Evolutionary conservation across 2,113 vertebrate species (phyloP).

Genomic region (Saccopteryx bilineata): DNA sequence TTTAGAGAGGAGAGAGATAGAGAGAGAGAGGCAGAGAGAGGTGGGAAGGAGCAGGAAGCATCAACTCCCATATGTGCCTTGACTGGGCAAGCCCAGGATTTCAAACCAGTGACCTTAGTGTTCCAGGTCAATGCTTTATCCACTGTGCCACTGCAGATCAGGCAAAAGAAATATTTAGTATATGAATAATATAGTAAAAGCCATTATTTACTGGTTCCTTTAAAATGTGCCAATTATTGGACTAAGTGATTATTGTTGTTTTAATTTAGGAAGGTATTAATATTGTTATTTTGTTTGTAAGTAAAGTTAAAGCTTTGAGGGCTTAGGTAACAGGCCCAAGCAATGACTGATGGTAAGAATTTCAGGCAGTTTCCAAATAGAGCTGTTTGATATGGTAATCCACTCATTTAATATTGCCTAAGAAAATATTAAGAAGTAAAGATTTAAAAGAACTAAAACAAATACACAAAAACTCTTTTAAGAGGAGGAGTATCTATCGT

Average conservation of each 20-base stretch:
- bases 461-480: neutral
- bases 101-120: too few relatives aligned
- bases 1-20: too few relatives aligned
- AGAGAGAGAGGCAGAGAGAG: too few relatives aligned
- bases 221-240: neutral
- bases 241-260: neutral
- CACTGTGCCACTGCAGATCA: too few relatives aligned
- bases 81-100: too few relatives aligned
- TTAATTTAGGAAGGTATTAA: neutral
- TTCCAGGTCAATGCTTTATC: too few relatives aligned
- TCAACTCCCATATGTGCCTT: too few relatives aligned
- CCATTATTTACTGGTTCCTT: neutral
- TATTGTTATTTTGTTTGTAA: neutral
- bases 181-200: constrained; percentile 38
- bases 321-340: neutral
- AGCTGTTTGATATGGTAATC: neutral
- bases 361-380: neutral
- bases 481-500: accelerated
- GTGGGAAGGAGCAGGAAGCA: too few relatives aligned
- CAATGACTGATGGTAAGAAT: neutral
- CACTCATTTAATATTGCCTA: neutral
- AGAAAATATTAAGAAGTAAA: neutral
- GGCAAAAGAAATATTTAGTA: neutral
- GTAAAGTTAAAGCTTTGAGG: neutral
- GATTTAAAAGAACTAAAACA: constrained; percentile 9